Percentiles rank a stretch among this genome's conserved stretches.
Conservation (phyloP, 2,888 invertebrate genomes). For the Netelia melanura region DNA sequence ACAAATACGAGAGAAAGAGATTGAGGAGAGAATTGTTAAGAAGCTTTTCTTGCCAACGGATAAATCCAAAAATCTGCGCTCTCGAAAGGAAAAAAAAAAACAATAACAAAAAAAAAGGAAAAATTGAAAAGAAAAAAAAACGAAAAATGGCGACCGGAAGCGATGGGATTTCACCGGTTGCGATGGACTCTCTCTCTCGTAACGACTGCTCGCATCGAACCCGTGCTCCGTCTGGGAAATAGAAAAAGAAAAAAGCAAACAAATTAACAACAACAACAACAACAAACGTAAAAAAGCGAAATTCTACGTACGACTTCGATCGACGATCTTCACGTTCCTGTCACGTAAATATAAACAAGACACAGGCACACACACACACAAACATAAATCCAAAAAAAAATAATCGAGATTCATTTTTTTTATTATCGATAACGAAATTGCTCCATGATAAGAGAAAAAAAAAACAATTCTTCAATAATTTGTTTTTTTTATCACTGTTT, state of each 20-base stretch:
- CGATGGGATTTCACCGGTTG: conserved; percentile 3
- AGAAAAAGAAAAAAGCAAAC: neutral
- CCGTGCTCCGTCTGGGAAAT: conserved; percentile 3
- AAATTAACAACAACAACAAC: neutral
- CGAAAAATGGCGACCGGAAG: neutral
- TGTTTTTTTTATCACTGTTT: too few relatives aligned
- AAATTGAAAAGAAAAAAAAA: neutral
- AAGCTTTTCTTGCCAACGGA: neutral
- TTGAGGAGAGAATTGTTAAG: neutral
- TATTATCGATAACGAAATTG: too few relatives aligned
- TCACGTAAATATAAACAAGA: conserved; percentile 74
- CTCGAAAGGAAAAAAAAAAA: neutral
- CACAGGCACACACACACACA: conserved; percentile 27
- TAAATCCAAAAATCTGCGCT: neutral
- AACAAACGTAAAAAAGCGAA: neutral
- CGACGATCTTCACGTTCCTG: conserved; percentile 61
- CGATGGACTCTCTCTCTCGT: neutral
- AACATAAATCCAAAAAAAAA: neutral
- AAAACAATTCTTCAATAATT: too few relatives aligned
- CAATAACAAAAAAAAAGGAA: neutral
- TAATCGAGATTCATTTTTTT: neutral
- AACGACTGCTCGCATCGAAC: conserved; percentile 1
- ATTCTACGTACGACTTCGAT: conserved; percentile 26
- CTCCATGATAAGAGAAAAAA: too few relatives aligned
- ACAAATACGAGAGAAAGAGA: conserved; percentile 6